phyloP scores from a whole-genome alignment of 2,888 invertebrate species.

The Psylliodes chrysocephalus region DNA sequence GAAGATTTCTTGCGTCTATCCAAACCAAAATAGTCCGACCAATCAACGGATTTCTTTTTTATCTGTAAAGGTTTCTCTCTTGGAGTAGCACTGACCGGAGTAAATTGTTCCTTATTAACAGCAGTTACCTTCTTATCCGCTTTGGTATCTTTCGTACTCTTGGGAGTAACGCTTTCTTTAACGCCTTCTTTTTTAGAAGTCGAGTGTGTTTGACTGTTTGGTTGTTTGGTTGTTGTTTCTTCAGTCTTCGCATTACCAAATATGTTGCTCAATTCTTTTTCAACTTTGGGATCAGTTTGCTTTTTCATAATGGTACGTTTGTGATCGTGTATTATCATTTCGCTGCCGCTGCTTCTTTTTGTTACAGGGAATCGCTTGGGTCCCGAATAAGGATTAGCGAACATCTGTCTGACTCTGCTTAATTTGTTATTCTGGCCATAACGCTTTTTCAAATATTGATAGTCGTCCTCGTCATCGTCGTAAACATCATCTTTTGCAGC shows the following conservation, averaged over 20 bases:
- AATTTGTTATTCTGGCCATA: conserved; percentile 44
- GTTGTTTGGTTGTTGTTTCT: conserved; percentile 26
- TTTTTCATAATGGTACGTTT: conserved; percentile 55
- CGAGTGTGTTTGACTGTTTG: conserved; percentile 39
- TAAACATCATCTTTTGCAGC: conserved; percentile 42
- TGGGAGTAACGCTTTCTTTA: conserved; percentile 35
- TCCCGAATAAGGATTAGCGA: conserved; percentile 41
- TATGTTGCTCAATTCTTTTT: conserved; percentile 75
- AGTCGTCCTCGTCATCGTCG: conserved; percentile 40
- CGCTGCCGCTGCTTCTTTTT: conserved; percentile 69
- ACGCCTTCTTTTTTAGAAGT: conserved; percentile 39
- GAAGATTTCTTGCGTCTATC: conserved; percentile 77
- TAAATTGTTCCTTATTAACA: conserved; percentile 60
- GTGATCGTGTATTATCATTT: conserved; percentile 49
- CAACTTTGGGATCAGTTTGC: conserved; percentile 75
- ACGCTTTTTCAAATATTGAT: conserved; percentile 42
- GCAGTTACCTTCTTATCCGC: conserved; percentile 34
- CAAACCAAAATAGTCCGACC: conserved; percentile 89
- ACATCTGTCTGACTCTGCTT: conserved; percentile 33
- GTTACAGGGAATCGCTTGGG: conserved; percentile 74
- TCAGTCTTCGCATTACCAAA: conserved; percentile 64
- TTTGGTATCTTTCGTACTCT: conserved; percentile 33
- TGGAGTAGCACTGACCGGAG: conserved; percentile 48
- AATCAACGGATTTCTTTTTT: conserved; percentile 85
- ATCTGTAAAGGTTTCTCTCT: conserved; percentile 66